Conservation (phyloP, 1,140 invertebrate species). For the Archivesica marissinica region DNA sequence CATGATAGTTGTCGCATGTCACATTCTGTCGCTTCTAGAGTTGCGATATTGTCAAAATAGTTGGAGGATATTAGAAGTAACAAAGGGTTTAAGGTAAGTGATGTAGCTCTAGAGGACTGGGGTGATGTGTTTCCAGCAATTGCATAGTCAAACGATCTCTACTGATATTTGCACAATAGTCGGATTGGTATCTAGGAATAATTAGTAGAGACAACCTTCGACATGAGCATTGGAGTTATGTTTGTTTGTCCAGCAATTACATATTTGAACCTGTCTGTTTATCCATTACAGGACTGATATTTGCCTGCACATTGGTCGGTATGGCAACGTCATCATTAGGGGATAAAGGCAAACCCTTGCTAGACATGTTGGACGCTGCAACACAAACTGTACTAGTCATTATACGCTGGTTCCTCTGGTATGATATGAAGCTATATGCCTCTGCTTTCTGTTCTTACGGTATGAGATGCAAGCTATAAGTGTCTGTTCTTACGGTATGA, state of each 20-base stretch:
- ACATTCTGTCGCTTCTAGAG: too few species aligned
- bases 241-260: neutral
- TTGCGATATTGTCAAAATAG: too few species aligned
- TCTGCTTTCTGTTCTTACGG: neutral
- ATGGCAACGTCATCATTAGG: slow-evolving; percentile 93
- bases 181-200: neutral
- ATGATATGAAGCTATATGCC: neutral
- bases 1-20: too few species aligned
- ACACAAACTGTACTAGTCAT: slow-evolving; percentile 44
- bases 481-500: neutral
- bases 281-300: slow-evolving; percentile 54
- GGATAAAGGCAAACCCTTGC: slow-evolving; percentile 84
- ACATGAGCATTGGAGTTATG: neutral
- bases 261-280: neutral
- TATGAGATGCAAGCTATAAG: neutral
- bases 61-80: too few species aligned
- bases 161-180: neutral
- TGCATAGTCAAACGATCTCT: neutral
- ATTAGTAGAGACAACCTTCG: neutral
- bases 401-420: slow-evolving; percentile 58
- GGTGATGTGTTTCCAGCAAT: too few species aligned
- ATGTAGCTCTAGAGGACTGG: too few species aligned
- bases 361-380: slow-evolving; percentile 48
- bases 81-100: too few species aligned
- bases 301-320: slow-evolving; percentile 47